These are phyloP conservation scores for Steinernema khuongi DNA, from an alignment of 1,140 invertebrate genomes.

Conservation along the genomic window DNA sequence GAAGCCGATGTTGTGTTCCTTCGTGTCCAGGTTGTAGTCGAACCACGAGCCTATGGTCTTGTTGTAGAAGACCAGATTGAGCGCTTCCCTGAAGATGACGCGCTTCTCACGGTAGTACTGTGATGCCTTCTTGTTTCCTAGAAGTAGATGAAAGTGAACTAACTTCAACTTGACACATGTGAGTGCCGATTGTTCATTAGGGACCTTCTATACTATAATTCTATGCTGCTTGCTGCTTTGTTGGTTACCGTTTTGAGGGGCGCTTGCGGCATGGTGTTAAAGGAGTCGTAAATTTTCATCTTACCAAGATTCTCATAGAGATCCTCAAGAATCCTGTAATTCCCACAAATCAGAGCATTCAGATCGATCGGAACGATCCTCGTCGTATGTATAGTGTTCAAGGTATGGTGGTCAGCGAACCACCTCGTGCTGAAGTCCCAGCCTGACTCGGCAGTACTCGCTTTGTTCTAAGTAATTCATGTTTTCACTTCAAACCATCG, in stretches of 20 bases:
- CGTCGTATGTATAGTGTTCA: slow-evolving; percentile 36
- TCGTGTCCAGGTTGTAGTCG: slow-evolving; percentile 71
- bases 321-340: slow-evolving; percentile 62
- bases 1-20: slow-evolving; percentile 68
- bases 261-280: no score
- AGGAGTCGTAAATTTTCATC: no score
- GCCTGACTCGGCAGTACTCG: slow-evolving; percentile 81
- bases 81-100: slow-evolving; percentile 67
- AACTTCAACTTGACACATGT: no score
- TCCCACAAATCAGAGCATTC: slow-evolving; percentile 74
- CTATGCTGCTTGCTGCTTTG: no score
- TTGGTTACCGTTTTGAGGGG: no score
- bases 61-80: slow-evolving; percentile 75
- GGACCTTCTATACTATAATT: no score
- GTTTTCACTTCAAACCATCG: slow-evolving; percentile 59
- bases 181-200: no score
- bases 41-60: slow-evolving; percentile 77
- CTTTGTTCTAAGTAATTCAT: slow-evolving; percentile 73
- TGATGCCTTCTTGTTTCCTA: slow-evolving; percentile 60
- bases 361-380: slow-evolving; percentile 75
- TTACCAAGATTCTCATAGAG: neutral
- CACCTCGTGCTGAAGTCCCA: slow-evolving; percentile 91
- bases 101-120: slow-evolving; percentile 67
- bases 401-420: slow-evolving; percentile 65
- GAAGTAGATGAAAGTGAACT: no score